Percentiles rank a stretch among this genome's conserved stretches.
phyloP scores from a whole-genome alignment of 2,113 vertebrate genomes.

The Polypterus bichir region DNA sequence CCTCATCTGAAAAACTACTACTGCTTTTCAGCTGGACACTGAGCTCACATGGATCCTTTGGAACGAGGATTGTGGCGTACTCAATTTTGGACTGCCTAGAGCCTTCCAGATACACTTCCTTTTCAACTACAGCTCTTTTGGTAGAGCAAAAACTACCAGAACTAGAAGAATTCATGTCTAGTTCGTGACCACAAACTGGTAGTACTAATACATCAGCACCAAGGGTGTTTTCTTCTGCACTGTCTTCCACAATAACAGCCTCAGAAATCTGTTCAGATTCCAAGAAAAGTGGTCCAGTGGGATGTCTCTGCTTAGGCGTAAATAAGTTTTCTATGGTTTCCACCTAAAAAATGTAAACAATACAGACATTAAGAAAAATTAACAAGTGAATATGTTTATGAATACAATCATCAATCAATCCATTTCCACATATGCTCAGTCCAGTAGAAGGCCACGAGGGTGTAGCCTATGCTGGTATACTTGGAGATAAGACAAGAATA shows the following conservation, averaged over 20 bases:
- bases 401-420: too few relatives aligned
- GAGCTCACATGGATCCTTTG: constrained; percentile 20
- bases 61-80: constrained; percentile 54
- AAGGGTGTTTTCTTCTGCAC: constrained; percentile 21
- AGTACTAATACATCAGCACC: constrained; percentile 2
- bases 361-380: not conserved
- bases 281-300: constrained; percentile 63
- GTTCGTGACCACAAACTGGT: constrained; percentile 19
- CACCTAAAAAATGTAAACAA: constrained; percentile 42
- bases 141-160: constrained; percentile 23
- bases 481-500: too few relatives aligned
- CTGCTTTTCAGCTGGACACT: constrained; percentile 26
- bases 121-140: not conserved
- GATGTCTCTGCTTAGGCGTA: constrained; percentile 43
- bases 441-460: too few relatives aligned
- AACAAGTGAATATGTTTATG: too few relatives aligned
- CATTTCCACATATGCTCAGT: too few relatives aligned
- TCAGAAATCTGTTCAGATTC: constrained; percentile 67
- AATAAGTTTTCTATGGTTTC: constrained; percentile 73
- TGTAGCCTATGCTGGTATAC: too few relatives aligned
- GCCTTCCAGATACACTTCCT: constrained; percentile 15
- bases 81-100: constrained; percentile 48
- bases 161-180: constrained; percentile 28
- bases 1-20: constrained; percentile 41
- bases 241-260: constrained; percentile 52